Evolutionary conservation across 2,113 vertebrate species (phyloP).

Genomic region (Lynx canadensis): DNA sequence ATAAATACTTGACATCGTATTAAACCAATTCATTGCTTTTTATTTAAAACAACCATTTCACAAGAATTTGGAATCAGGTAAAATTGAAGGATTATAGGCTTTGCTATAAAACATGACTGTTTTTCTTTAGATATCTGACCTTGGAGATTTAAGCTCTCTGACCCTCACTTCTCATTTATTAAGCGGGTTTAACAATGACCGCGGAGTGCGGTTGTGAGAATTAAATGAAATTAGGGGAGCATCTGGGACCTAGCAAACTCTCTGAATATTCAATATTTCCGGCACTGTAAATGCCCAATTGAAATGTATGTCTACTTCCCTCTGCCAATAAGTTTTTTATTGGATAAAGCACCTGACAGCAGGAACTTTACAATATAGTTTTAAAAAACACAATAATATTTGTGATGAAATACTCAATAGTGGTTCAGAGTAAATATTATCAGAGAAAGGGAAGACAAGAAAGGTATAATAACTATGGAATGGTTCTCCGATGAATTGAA

Average conservation of each 20-base stretch:
- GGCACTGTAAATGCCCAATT: conserved; percentile 26
- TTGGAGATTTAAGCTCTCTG: conserved; percentile 74
- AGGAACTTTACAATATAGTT: conserved; percentile 13
- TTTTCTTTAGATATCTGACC: conserved; percentile 74
- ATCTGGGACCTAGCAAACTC: conserved; percentile 56
- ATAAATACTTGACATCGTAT: conserved; percentile 31
- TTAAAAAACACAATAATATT: background rate
- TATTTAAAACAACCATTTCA: conserved; percentile 65
- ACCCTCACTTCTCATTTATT: conserved; percentile 74
- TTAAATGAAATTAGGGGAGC: conserved; percentile 71
- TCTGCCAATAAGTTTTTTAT: conserved; percentile 58
- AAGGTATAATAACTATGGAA: background rate
- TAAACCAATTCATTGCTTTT: conserved; percentile 48
- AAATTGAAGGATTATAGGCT: conserved; percentile 66
- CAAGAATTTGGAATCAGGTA: conserved; percentile 61
- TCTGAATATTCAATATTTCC: conserved; percentile 65
- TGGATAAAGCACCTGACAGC: conserved; percentile 40
- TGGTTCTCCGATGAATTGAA: background rate
- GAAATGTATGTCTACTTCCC: conserved; percentile 22
- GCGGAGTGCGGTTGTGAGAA: conserved; percentile 20
- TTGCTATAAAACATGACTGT: conserved; percentile 57
- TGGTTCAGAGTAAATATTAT: background rate
- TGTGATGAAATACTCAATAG: background rate
- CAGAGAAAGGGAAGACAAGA: background rate
- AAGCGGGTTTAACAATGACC: conserved; percentile 74